These are phyloP conservation scores for Balaenoptera acutorostrata DNA, from an alignment of 2,113 vertebrate genomes.

Conservation along the genomic window DNA sequence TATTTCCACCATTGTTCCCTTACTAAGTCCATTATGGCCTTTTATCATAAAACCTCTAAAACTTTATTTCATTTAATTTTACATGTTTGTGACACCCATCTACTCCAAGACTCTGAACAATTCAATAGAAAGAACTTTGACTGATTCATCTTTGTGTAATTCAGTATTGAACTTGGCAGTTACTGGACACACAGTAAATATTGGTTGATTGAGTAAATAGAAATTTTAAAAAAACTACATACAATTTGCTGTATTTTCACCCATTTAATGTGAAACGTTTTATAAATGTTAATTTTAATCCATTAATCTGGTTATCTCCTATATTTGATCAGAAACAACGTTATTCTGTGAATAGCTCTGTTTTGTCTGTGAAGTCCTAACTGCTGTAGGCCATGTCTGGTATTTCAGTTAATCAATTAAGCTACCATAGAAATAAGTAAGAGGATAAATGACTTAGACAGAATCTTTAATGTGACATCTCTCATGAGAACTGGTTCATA, in stretches of 20 bases:
- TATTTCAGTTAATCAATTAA: slow-evolving; percentile 66
- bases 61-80: slow-evolving; percentile 38
- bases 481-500: slow-evolving; percentile 26
- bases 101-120: not conserved
- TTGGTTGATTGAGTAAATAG: not conserved
- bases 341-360: slow-evolving; percentile 23
- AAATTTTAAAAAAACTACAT: not conserved
- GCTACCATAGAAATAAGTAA: slow-evolving; percentile 36
- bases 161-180: not conserved
- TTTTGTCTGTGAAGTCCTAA: slow-evolving; percentile 29
- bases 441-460: slow-evolving; percentile 57
- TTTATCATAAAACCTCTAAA: not conserved
- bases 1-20: not conserved
- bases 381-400: slow-evolving; percentile 53
- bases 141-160: not conserved
- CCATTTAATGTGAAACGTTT: not conserved
- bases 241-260: not conserved
- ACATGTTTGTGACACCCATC: not conserved
- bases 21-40: not conserved
- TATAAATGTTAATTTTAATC: not conserved
- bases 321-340: slow-evolving; percentile 37
- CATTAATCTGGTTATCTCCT: slow-evolving; percentile 24
- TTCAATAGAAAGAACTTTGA: not conserved
- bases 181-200: not conserved
- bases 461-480: slow-evolving; percentile 45